A percentile compares a stretch with the other conserved stretches of the same genome.
Conservation (phyloP, 1,140 invertebrate species). For the Formica exsecta region DNA sequence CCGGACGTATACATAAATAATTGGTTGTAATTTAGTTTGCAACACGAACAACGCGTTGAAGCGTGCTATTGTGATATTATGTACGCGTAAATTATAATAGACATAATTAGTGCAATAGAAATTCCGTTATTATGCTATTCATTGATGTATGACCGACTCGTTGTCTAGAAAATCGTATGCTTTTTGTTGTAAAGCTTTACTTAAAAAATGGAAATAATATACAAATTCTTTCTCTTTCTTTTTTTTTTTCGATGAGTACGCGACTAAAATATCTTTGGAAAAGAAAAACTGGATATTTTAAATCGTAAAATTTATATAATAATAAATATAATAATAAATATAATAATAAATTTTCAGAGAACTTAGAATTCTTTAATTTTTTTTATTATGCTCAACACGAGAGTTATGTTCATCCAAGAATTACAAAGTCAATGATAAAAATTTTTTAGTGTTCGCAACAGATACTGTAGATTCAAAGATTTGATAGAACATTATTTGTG, state of each 20-base stretch:
- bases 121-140: conserved; percentile 44
- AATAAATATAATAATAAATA: too few relatives aligned
- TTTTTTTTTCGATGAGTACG: too few relatives aligned
- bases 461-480: background rate
- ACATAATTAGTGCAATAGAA: conserved; percentile 54
- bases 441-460: background rate
- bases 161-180: conserved; percentile 4
- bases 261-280: background rate
- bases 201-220: background rate
- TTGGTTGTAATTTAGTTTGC: conserved; percentile 58
- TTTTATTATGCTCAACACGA: background rate
- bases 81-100: conserved; percentile 52
- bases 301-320: background rate
- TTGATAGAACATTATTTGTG: background rate
- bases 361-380: background rate
- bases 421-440: background rate
- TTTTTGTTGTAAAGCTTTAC: background rate
- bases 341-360: background rate
- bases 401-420: background rate
- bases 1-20: conserved; percentile 34
- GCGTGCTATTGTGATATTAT: conserved; percentile 36
- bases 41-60: conserved; percentile 25
- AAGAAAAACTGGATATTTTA: background rate
- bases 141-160: conserved; percentile 18
- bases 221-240: background rate